Evolutionary conservation across 1,140 invertebrate species (phyloP).

Genomic region (Marisa cornuarietis): DNA sequence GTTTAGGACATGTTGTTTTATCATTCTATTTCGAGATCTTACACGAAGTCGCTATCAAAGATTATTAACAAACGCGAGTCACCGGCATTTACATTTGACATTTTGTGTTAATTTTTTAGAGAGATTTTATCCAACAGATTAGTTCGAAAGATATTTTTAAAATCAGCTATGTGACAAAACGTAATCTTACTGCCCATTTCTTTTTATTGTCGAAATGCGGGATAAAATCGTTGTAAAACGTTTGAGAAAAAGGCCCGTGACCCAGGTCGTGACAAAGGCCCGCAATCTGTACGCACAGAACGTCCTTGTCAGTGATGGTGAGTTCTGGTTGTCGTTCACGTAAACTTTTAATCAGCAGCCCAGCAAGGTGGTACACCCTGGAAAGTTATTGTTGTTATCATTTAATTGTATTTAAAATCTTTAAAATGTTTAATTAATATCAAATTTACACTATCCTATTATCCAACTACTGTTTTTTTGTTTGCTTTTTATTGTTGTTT

Average conservation of each 20-base stretch:
- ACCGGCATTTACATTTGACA: too few relatives aligned
- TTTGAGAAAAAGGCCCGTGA: constrained; percentile 44
- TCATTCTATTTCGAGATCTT: too few relatives aligned
- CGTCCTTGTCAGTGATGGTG: constrained; percentile 64
- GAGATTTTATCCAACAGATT: too few relatives aligned
- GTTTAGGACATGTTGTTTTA: too few relatives aligned
- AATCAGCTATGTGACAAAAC: background rate
- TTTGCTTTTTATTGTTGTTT: too few relatives aligned
- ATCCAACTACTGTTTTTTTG: fast-evolving
- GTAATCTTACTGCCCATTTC: background rate
- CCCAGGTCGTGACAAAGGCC: constrained; percentile 78
- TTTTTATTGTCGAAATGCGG: background rate
- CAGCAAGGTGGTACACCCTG: constrained; percentile 66
- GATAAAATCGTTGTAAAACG: constrained; percentile 32
- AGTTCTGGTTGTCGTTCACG: constrained; percentile 65
- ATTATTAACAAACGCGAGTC: too few relatives aligned
- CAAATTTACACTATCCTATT: background rate
- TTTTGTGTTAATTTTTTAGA: too few relatives aligned
- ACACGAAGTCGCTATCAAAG: too few relatives aligned
- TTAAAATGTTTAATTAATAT: background rate
- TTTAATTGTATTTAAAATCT: background rate
- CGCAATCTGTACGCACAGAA: constrained; percentile 72
- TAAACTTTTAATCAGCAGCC: constrained; percentile 59
- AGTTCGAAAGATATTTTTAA: too few relatives aligned
- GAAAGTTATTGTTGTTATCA: background rate